phyloP scores from a whole-genome alignment of 2,888 invertebrate genomes.

The Amiota minor region DNA sequence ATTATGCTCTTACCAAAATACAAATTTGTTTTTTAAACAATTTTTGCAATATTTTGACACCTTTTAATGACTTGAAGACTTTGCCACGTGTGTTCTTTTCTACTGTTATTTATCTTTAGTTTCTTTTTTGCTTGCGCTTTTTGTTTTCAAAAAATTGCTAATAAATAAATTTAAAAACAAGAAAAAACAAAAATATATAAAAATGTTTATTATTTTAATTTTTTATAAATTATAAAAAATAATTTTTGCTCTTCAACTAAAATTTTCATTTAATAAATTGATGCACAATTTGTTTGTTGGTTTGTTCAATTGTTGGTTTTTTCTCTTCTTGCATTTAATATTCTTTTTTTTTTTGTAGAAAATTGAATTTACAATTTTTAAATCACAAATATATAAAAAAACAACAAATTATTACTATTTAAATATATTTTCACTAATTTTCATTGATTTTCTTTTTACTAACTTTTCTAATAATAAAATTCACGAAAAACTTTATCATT shows the following conservation, averaged over 20 bases:
- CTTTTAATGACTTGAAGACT: not conserved
- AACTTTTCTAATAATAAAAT: not conserved
- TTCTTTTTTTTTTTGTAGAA: not conserved
- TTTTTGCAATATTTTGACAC: not conserved
- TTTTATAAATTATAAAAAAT: too few species aligned
- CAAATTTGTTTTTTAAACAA: too few species aligned
- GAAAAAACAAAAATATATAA: not conserved
- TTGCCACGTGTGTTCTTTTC: not conserved
- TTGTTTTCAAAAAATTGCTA: not conserved
- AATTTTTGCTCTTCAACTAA: too few species aligned
- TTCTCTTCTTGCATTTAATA: not conserved
- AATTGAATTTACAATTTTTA: too few species aligned
- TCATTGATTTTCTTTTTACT: not conserved
- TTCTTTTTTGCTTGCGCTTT: constrained; percentile 6
- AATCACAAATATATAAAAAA: not conserved
- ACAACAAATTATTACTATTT: not conserved
- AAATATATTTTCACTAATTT: not conserved
- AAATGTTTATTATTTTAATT: not conserved
- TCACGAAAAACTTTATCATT: not conserved
- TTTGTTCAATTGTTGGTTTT: constrained; percentile 9
- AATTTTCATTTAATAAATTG: too few species aligned
- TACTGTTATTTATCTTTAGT: constrained; percentile 40
- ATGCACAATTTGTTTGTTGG: not conserved
- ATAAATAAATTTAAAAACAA: too few species aligned
- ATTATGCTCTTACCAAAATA: not conserved